Conservation (phyloP, 1,140 invertebrate genomes). For the Hyles euphorbiae region DNA sequence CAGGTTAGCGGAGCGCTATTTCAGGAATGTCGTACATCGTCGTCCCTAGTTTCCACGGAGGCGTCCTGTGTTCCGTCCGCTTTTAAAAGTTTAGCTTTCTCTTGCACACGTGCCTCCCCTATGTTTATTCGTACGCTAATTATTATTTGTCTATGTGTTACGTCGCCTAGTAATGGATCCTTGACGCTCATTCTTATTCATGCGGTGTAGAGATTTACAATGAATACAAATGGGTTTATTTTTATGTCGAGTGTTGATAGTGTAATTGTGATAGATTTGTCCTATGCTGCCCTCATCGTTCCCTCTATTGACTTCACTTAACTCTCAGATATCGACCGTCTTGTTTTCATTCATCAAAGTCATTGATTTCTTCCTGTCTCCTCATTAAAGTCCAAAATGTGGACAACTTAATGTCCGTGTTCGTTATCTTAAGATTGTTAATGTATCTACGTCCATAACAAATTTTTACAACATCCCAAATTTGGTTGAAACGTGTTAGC, state of each 20-base stretch:
- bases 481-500: conserved; percentile 42
- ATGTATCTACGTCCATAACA: not conserved
- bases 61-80: no score
- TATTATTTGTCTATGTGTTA: conserved; percentile 13
- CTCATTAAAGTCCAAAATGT: not conserved
- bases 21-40: conserved; percentile 8
- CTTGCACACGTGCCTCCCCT: conserved; percentile 9
- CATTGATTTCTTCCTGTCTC: not conserved
- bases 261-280: conserved; percentile 30
- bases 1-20: conserved; percentile 14
- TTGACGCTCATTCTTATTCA: conserved; percentile 26
- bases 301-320: conserved; percentile 30
- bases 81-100: conserved; percentile 10
- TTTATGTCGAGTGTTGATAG: conserved; percentile 23
- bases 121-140: conserved; percentile 13
- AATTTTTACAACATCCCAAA: conserved; percentile 28
- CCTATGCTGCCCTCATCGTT: conserved; percentile 21
- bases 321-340: not conserved
- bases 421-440: not conserved
- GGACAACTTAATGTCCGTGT: not conserved
- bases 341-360: not conserved
- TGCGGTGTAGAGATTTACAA: conserved; percentile 11
- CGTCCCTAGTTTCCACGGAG: conserved; percentile 6
- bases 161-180: not conserved
- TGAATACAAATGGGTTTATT: conserved; percentile 16